phyloP scores from a whole-genome alignment of 2,113 vertebrate species.

The Excalfactoria chinensis region DNA sequence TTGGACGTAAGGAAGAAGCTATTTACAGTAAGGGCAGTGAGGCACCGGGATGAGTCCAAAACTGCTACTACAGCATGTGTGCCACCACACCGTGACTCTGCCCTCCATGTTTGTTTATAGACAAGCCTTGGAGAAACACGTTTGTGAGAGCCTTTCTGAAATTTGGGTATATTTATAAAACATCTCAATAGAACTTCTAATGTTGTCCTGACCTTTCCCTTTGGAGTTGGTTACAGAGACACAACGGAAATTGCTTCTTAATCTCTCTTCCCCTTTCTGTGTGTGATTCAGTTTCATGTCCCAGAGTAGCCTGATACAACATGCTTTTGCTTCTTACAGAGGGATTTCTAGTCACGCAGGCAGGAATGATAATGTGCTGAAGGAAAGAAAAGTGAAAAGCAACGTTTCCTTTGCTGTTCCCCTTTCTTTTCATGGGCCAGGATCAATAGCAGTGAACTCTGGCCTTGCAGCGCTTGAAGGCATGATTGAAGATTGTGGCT shows the following conservation, averaged over 20 bases:
- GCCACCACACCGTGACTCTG: not conserved
- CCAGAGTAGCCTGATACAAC: fast-evolving
- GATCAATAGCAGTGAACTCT: not conserved
- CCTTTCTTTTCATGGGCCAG: not conserved
- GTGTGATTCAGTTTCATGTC: not conserved
- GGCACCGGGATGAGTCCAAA: not conserved
- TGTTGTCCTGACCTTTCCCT: not conserved
- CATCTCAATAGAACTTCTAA: not conserved
- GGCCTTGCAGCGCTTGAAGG: not conserved
- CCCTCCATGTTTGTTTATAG: not conserved
- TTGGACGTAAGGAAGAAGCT: not conserved
- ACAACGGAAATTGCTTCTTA: not conserved
- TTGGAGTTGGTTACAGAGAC: not conserved
- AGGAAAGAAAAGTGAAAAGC: not conserved
- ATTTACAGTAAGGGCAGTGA: too few relatives aligned
- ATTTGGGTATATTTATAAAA: too few relatives aligned
- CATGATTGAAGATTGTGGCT: too few relatives aligned
- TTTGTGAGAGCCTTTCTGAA: not conserved
- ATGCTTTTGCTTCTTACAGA: not conserved
- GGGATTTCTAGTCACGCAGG: not conserved
- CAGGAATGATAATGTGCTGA: not conserved
- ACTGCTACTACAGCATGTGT: fast-evolving
- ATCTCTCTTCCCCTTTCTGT: not conserved
- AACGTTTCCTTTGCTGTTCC: not conserved
- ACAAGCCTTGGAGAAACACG: not conserved